phyloP scores from a whole-genome alignment of 2,113 vertebrate genomes.

The Nycticryphes semicollaris region DNA sequence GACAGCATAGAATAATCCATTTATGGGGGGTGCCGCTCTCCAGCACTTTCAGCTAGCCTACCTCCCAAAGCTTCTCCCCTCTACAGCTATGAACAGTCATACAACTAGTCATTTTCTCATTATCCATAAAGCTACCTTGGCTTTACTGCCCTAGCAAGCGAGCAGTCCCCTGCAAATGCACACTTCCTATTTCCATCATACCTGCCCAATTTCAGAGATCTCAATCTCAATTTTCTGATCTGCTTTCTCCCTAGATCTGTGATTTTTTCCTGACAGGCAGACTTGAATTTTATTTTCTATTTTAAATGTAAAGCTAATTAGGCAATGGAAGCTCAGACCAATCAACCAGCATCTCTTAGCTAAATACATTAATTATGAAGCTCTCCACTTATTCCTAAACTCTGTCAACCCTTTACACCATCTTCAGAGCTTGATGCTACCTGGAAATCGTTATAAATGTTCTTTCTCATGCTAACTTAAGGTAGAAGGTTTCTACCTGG shows the following conservation, averaged over 20 bases:
- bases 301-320: background rate
- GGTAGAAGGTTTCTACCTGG: background rate
- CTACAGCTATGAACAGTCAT: background rate
- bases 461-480: background rate
- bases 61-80: background rate
- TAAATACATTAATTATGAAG: background rate
- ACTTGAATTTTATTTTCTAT: background rate
- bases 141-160: background rate
- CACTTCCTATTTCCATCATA: fast-evolving
- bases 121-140: background rate
- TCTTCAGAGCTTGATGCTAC: background rate
- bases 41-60: background rate
- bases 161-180: background rate
- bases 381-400: background rate
- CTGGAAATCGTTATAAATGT: background rate
- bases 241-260: background rate
- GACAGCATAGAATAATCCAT: background rate
- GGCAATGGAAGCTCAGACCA: background rate
- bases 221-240: background rate
- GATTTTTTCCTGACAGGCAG: background rate
- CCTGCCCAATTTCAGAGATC: background rate
- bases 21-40: background rate
- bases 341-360: background rate
- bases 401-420: background rate
- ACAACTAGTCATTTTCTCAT: background rate